phyloP scores from a whole-genome alignment of 2,113 vertebrate genomes.

The Bufo gargarizans region DNA sequence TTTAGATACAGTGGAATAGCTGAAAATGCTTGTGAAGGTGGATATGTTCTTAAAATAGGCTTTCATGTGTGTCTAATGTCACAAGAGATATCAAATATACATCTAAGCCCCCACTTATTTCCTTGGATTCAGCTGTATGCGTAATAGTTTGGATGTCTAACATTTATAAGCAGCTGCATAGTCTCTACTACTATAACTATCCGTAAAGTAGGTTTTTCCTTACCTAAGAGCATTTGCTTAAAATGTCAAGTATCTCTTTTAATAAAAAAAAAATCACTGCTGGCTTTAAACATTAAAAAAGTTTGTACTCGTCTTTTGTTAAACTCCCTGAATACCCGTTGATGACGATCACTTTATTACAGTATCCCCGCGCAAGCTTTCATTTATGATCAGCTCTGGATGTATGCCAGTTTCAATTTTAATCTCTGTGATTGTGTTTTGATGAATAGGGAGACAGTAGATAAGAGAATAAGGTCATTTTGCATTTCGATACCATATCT shows the following conservation, averaged over 20 bases:
- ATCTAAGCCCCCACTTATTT: too few species aligned
- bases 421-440: slow-evolving; percentile 47
- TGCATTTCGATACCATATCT: slow-evolving; percentile 31
- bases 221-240: background rate
- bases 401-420: slow-evolving; percentile 42
- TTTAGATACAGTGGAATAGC: too few species aligned
- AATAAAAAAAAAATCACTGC: background rate
- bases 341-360: slow-evolving; percentile 23
- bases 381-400: slow-evolving; percentile 20
- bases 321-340: slow-evolving; percentile 19
- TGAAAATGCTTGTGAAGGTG: too few species aligned
- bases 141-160: background rate
- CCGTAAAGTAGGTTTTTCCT: too few species aligned
- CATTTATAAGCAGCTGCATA: background rate
- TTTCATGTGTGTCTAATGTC: too few species aligned
- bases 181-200: too few species aligned
- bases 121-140: too few species aligned
- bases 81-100: too few species aligned
- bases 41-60: too few species aligned
- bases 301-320: background rate
- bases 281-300: background rate
- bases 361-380: background rate
- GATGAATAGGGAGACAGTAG: slow-evolving; percentile 43
- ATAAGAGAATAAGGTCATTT: slow-evolving; percentile 46
- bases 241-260: background rate